These are phyloP conservation scores for Phrynocephalus vlangalii DNA, from an alignment of 2,797 vertebrate genomes.

Conservation along the genomic window DNA sequence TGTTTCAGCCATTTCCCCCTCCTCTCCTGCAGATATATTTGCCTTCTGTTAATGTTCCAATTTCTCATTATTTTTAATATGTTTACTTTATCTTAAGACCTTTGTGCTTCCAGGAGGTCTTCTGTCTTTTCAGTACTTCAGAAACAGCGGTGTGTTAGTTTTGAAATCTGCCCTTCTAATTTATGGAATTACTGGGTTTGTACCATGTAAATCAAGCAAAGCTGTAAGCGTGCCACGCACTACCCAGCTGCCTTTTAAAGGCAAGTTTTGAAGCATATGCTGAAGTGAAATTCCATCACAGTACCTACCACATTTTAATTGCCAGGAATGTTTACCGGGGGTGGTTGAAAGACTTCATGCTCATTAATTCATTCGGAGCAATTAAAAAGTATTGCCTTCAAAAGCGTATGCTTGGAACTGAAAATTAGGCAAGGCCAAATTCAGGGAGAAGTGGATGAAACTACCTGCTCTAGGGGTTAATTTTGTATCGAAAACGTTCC, in stretches of 20 bases:
- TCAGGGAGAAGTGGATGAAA: slow-evolving; percentile 45
- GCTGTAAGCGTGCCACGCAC: slow-evolving; percentile 17
- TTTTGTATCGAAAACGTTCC: slow-evolving; percentile 33
- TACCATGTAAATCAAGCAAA: slow-evolving; percentile 37
- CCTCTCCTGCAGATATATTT: fast-evolving
- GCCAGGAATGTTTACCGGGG: slow-evolving; percentile 33
- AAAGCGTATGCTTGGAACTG: slow-evolving; percentile 36
- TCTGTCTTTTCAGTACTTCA: background rate
- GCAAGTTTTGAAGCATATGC: slow-evolving; percentile 47
- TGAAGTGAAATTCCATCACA: slow-evolving; percentile 58
- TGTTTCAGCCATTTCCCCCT: background rate
- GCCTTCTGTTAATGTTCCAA: background rate
- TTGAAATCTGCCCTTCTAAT: background rate
- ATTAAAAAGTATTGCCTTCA: slow-evolving; percentile 57
- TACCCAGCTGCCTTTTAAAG: slow-evolving; percentile 31
- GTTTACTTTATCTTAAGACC: background rate
- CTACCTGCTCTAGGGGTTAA: slow-evolving; percentile 26
- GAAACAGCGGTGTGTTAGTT: background rate
- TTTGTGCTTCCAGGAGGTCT: fast-evolving
- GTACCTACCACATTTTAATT: slow-evolving; percentile 62
- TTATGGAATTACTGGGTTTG: background rate
- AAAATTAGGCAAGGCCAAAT: slow-evolving; percentile 54
- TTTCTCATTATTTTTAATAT: fast-evolving
- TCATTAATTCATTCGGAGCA: slow-evolving; percentile 68
- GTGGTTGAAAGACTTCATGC: slow-evolving; percentile 44